Base-by-base conservation (phyloP, 2,113 vertebrate species). In the Eira barbara region DNA sequence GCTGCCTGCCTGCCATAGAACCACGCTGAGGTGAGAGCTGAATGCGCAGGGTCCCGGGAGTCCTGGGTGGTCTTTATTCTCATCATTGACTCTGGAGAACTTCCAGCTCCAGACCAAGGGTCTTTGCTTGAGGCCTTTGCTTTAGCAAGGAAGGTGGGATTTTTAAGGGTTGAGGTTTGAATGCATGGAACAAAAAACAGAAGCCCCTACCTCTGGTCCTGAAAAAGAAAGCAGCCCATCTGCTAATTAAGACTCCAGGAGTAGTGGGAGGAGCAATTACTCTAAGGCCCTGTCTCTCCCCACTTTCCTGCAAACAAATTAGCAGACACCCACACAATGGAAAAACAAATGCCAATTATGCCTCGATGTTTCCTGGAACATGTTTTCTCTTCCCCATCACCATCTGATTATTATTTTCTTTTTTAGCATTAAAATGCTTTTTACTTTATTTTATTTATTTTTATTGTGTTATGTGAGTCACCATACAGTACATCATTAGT, bases 291-390 rank as follows among this genome's bases (percentile, higher is more conserved):
- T 83, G 0, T 76, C 87, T 78, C 74, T 82, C 74, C 63, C 80
- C 80, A 61, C 15, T 6, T 87, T 95, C 63, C 57, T 61, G 84
- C 79, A 97, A 98, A 96, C 84, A 97, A 95, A 95, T 97, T 94
- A 97, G 57, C 94, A 20, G 52, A 94, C 84, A 65, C 94, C 90
- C 96, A 96, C 80, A n/a, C 42, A 18, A 67, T 20, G 61, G 89
- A 85, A 94, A 96, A 97, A 89, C 90, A 96, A 96, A 90, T 0
- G 1, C 63, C 84, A 94, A 18, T 95, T 94, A 94, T 36, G 31
- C 79, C 39, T 74, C 6, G 15, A 27, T 92, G 67, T 80, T 95
- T 95, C 61, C 95, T 67, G 59, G 71, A 91, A 82, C 81, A 55
- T 1, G n/a, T 83, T 94, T 84, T 74, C 57, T 91, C 74, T 90